Conservation (phyloP, 1,140 invertebrate species). For the Pseudoatta argentina region DNA sequence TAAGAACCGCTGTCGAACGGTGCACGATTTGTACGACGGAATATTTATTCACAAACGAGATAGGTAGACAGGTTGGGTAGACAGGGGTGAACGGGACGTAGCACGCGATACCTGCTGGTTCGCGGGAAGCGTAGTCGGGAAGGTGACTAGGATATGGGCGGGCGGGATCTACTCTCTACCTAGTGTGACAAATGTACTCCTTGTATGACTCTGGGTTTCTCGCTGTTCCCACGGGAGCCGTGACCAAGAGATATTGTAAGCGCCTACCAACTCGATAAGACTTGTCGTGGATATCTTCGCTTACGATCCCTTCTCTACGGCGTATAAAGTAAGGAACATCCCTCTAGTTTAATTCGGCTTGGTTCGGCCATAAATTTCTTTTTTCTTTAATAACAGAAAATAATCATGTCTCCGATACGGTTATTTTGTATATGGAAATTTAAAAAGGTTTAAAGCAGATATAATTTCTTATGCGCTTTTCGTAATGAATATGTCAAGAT, state of each 20-base stretch:
- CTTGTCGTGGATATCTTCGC: conserved; percentile 41
- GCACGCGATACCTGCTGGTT: conserved; percentile 36
- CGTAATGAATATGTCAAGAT: background rate
- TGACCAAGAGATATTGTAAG: conserved; percentile 63
- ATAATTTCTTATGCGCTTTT: background rate
- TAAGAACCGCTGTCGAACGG: conserved; percentile 13
- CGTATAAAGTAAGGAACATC: conserved; percentile 29
- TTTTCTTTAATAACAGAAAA: background rate
- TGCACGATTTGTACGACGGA: conserved; percentile 14
- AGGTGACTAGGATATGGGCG: conserved; percentile 18
- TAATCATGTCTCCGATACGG: background rate
- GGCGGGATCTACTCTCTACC: conserved; percentile 51
- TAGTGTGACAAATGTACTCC: conserved; percentile 67
- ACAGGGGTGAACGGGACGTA: conserved; percentile 20
- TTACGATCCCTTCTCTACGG: conserved; percentile 32
- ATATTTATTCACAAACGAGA: conserved; percentile 56
- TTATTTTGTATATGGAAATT: background rate
- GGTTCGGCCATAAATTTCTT: background rate
- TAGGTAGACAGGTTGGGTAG: conserved; percentile 27
- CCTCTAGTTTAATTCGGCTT: background rate
- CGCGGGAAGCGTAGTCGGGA: background rate
- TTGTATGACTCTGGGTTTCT: conserved; percentile 63
- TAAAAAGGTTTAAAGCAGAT: background rate
- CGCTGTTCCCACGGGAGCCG: conserved; percentile 63
- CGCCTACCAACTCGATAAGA: conserved; percentile 58